A percentile compares a stretch with the other conserved stretches of the same genome.
phyloP scores from a whole-genome alignment of 2,113 vertebrate genomes.

The Peromyscus leucopus region DNA sequence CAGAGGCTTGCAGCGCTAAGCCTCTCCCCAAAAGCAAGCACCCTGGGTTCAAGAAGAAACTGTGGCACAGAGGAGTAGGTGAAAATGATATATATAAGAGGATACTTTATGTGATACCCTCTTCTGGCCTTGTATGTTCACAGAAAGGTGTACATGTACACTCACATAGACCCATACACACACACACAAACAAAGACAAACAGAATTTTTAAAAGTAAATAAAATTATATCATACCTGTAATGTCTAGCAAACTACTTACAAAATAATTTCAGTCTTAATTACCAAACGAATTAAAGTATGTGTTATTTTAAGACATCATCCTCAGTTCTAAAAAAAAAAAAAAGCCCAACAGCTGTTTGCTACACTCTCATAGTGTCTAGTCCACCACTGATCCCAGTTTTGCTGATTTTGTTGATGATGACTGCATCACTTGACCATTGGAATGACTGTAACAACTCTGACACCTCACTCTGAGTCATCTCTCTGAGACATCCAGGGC shows the following conservation, averaged over 20 bases:
- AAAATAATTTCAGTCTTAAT: conserved; percentile 14
- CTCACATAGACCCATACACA: background rate
- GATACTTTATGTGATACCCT: background rate
- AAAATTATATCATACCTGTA: background rate
- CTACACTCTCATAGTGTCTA: background rate
- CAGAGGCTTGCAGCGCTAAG: background rate
- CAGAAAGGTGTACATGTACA: background rate
- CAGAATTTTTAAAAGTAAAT: background rate
- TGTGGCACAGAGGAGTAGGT: background rate
- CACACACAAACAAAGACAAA: background rate
- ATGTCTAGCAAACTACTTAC: background rate
- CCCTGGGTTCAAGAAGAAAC: no score
- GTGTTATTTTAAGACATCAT: conserved; percentile 32
- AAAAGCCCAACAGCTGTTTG: background rate
- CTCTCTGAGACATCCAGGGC: background rate
- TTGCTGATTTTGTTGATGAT: background rate
- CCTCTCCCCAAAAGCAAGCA: background rate
- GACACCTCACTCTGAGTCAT: background rate
- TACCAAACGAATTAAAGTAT: conserved; percentile 26
- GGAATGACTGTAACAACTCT: background rate
- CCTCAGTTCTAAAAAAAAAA: background rate
- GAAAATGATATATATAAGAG: background rate
- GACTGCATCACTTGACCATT: background rate
- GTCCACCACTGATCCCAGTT: background rate
- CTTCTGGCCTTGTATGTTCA: background rate